phyloP scores from a whole-genome alignment of 2,888 invertebrate genomes.

The Petrophora chlorosata region DNA sequence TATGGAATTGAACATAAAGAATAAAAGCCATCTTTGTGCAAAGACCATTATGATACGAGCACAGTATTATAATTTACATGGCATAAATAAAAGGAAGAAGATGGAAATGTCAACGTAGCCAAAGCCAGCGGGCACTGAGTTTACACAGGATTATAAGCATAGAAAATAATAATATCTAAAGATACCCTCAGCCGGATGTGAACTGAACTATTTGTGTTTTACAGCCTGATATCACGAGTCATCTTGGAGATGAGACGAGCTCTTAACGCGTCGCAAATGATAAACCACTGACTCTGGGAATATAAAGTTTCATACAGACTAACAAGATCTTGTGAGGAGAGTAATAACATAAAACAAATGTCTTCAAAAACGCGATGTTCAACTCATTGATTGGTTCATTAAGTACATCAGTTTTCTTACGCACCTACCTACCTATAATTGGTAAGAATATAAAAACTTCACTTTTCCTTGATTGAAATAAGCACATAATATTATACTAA shows the following conservation, averaged over 20 bases:
- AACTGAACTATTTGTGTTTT: slow-evolving; percentile 57
- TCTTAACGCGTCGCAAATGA: slow-evolving; percentile 24
- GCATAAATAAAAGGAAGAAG: slow-evolving; percentile 34
- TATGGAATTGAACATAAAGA: slow-evolving; percentile 21
- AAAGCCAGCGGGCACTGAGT: slow-evolving; percentile 26
- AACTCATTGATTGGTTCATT: slow-evolving; percentile 6
- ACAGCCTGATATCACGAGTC: slow-evolving; percentile 42
- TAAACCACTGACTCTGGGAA: slow-evolving; percentile 37
- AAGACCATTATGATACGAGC: slow-evolving; percentile 11
- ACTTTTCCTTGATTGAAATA: slow-evolving; percentile 31
- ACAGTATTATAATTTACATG: slow-evolving; percentile 6
- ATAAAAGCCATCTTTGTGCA: slow-evolving; percentile 31
- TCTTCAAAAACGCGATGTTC: too few relatives aligned
- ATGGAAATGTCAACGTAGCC: slow-evolving; percentile 28
- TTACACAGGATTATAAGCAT: slow-evolving; percentile 39
- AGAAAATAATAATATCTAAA: slow-evolving; percentile 46
- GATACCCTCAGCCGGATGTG: slow-evolving; percentile 59
- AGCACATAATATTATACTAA: slow-evolving; percentile 24
- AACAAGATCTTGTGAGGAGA: too few relatives aligned
- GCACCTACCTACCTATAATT: slow-evolving; percentile 1
- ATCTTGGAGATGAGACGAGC: slow-evolving; percentile 36
- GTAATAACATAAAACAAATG: too few relatives aligned
- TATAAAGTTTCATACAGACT: too few relatives aligned
- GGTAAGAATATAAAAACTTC: slow-evolving; percentile 21
- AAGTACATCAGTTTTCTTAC: too few relatives aligned